Percentiles rank a stretch among this genome's conserved stretches.
These are phyloP conservation scores for Galerucella nymphaeae DNA, from an alignment of 2,888 invertebrate genomes.

Conservation along the genomic window DNA sequence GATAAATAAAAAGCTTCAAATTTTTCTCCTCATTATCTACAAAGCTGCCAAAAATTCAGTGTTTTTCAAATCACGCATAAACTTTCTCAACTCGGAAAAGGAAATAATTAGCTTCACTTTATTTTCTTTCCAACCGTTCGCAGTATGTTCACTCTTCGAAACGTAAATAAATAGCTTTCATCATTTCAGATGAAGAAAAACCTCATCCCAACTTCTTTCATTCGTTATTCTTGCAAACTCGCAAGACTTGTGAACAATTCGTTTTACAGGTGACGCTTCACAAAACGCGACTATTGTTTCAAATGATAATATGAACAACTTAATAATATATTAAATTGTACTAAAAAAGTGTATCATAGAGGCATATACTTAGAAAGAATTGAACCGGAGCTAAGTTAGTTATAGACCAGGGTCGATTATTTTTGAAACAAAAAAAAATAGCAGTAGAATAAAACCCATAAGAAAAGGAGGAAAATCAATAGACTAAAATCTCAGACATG, in stretches of 20 bases:
- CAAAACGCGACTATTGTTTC: not conserved
- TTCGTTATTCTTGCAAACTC: not conserved
- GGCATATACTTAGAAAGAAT: too few species aligned
- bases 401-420: too few species aligned
- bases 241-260: not conserved
- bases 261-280: not conserved
- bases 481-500: too few species aligned
- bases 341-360: not conserved
- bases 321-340: not conserved
- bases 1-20: too few species aligned
- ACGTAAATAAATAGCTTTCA: not conserved
- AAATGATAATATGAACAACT: not conserved
- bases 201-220: not conserved
- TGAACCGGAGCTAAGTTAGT: not conserved
- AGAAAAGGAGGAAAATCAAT: too few species aligned
- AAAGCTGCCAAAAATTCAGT: not conserved
- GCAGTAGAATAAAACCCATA: too few species aligned
- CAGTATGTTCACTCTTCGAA: not conserved
- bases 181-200: not conserved
- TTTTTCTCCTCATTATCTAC: too few species aligned
- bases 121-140: not conserved
- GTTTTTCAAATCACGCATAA: not conserved
- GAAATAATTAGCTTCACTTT: not conserved
- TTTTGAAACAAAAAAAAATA: too few species aligned
- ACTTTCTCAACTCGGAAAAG: not conserved